Conservation (phyloP, 2,113 vertebrate species). For the Petromus typicus region DNA sequence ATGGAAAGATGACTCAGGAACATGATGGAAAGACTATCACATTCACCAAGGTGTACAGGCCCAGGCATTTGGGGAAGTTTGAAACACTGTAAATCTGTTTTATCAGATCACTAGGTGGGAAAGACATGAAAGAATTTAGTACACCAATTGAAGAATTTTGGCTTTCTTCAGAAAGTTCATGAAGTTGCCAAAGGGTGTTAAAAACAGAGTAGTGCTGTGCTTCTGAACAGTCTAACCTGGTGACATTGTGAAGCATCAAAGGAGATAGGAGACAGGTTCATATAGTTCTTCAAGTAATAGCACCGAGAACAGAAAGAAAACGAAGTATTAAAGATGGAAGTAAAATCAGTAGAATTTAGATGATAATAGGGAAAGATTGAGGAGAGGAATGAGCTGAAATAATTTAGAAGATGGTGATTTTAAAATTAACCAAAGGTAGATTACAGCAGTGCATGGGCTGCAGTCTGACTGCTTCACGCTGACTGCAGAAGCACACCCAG, state of each 20-base stretch:
- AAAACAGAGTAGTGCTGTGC: not conserved
- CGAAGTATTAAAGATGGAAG: not conserved
- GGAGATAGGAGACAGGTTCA: not conserved
- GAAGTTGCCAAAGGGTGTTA: not conserved
- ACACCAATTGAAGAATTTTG: not conserved
- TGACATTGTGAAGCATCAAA: not conserved
- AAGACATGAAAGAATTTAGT: not conserved
- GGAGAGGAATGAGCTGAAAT: not conserved
- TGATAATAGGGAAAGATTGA: not conserved
- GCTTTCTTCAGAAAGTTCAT: not conserved
- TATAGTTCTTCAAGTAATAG: not conserved
- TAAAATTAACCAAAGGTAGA: constrained; percentile 59
- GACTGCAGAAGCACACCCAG: too few relatives aligned
- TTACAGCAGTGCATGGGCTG: too few relatives aligned
- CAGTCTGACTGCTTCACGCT: too few relatives aligned
- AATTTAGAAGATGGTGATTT: not conserved
- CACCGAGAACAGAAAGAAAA: constrained; percentile 20
- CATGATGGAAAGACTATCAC: not conserved
- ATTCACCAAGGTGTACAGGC: not conserved
- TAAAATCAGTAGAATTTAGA: not conserved
- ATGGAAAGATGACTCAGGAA: not conserved
- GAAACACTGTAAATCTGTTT: not conserved
- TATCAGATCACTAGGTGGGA: not conserved
- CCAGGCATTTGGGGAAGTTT: not conserved
- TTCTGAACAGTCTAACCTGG: constrained; percentile 14